Conservation (phyloP, 2,113 vertebrate species). For the Xenotilapia caudafasciata region DNA sequence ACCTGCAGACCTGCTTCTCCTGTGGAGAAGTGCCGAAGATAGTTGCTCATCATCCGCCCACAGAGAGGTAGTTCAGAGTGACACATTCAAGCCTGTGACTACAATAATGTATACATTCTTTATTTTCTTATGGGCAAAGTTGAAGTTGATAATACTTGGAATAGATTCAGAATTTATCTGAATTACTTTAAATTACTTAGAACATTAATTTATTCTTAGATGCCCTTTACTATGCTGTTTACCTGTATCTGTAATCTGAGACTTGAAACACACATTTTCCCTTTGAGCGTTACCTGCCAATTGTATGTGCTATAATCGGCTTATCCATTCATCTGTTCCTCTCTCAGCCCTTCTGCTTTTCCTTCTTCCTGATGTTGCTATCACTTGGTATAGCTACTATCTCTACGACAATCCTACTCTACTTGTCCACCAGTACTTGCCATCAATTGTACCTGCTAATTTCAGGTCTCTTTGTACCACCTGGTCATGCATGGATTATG, state of each 20-base stretch:
- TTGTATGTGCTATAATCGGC: background rate
- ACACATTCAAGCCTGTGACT: background rate
- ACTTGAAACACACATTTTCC: background rate
- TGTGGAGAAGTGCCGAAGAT: background rate
- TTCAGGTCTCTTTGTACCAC: too few relatives aligned
- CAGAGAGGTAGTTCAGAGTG: background rate
- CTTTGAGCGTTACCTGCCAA: background rate
- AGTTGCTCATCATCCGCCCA: background rate
- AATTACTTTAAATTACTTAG: background rate
- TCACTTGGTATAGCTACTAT: too few relatives aligned
- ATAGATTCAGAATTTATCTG: background rate
- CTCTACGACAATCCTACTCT: too few relatives aligned
- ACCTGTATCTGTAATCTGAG: background rate
- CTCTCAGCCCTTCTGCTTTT: background rate
- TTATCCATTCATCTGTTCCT: background rate
- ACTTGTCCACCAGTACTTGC: too few relatives aligned
- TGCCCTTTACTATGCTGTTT: background rate
- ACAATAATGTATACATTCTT: background rate
- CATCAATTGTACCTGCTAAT: too few relatives aligned
- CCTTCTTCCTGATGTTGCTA: background rate
- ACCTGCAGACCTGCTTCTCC: background rate
- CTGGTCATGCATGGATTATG: too few relatives aligned
- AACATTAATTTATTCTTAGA: background rate
- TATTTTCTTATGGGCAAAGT: background rate
- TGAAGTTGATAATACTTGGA: background rate